Evolutionary conservation across 1,140 invertebrate species (phyloP), one percentile per base, ranked within the genome.

Genomic region (Cheumatopsyche charites): DNA sequence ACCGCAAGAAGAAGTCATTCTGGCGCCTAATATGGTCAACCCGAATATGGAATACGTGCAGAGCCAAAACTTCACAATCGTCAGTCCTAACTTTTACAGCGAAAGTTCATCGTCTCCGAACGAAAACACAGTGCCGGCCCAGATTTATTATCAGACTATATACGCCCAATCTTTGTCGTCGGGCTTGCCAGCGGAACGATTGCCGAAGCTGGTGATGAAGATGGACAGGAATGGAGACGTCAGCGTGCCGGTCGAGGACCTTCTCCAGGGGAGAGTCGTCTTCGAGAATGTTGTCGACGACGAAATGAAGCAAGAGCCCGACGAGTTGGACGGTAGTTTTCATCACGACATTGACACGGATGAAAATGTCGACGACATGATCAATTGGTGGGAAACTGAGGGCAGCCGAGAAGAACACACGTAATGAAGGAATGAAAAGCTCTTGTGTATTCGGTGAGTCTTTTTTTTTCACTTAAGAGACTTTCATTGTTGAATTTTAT

Each of bases 1-100:
- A 1, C 77, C 76, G 29, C 82, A 82, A 70, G 83, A 85, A 63
- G 83, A 85, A 65, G 68, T 77, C 25, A 11, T 73, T 9, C 78
- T 81, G 11, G 79, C 79, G 67, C 55, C 80, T 11, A 78, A 82
- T 21, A 73, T 82, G 13, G 71, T 85, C 11, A 81, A 82, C 0
- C 76, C 79, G 1, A 79, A 82, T 63, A 82, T 85, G 67, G 79
- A 80, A 9, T 84, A 83, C 71, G 81, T 83, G 1, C 82, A 79
- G 74, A 80, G n/a, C 1, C 75, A 84, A 78, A 82, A 84, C 49
- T 85, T 85, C 63, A 45, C 52, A 25, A 63, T 75, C 43, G 36
- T 75, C 4, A 71, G 69, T 6, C 70, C 73, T 23, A 47, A 75
- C 36, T 73, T 75, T 29, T 75, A 75, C 65, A 75, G 74, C 41